Percentiles rank a stretch among this genome's conserved stretches.
Evolutionary conservation across 92 coral and sea anemone species (phyloP).

Genomic region (Chrysogorgia sp.): DNA sequence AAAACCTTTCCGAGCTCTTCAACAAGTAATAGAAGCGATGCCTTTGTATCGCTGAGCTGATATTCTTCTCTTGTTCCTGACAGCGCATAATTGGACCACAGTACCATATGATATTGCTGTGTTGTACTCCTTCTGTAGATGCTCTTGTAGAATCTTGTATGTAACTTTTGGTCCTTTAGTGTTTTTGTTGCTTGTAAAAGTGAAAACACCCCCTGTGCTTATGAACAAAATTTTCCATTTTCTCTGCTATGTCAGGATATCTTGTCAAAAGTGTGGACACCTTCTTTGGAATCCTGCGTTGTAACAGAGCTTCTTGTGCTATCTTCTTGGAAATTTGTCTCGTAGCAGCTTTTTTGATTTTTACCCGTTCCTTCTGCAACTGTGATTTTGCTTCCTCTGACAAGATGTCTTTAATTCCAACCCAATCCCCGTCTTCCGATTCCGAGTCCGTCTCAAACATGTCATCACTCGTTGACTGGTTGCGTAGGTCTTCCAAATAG

Average conservation of each 20-base stretch:
- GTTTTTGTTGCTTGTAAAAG: slow-evolving; percentile 36
- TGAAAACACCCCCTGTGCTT: slow-evolving; percentile 46
- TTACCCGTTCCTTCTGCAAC: slow-evolving; percentile 49
- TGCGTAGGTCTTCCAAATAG: slow-evolving; percentile 32
- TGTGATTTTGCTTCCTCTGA: slow-evolving; percentile 51
- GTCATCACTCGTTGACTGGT: slow-evolving; percentile 42
- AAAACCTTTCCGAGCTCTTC: too few relatives aligned
- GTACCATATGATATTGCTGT: slow-evolving; percentile 13
- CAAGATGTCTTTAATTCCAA: slow-evolving; percentile 48
- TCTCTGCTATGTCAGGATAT: slow-evolving; percentile 51
- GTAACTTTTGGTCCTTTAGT: slow-evolving; percentile 5
- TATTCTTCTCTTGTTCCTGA: slow-evolving; percentile 52
- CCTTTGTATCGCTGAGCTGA: slow-evolving; percentile 17
- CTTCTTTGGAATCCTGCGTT: slow-evolving; percentile 49
- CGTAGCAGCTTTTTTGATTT: slow-evolving; percentile 52
- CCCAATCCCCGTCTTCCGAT: slow-evolving; percentile 52
- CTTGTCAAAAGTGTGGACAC: slow-evolving; percentile 44
- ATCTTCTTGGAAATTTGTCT: slow-evolving; percentile 43
- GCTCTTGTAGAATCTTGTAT: not conserved
- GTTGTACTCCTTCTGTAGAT: slow-evolving; percentile 9
- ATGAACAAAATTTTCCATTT: too few relatives aligned
- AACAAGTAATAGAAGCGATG: slow-evolving; percentile 12
- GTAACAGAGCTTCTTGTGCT: slow-evolving; percentile 44
- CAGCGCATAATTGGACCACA: slow-evolving; percentile 44
- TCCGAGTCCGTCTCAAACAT: slow-evolving; percentile 33